These are phyloP conservation scores for Calephelis nemesis DNA, from an alignment of 1,140 invertebrate genomes.

Conservation along the genomic window DNA sequence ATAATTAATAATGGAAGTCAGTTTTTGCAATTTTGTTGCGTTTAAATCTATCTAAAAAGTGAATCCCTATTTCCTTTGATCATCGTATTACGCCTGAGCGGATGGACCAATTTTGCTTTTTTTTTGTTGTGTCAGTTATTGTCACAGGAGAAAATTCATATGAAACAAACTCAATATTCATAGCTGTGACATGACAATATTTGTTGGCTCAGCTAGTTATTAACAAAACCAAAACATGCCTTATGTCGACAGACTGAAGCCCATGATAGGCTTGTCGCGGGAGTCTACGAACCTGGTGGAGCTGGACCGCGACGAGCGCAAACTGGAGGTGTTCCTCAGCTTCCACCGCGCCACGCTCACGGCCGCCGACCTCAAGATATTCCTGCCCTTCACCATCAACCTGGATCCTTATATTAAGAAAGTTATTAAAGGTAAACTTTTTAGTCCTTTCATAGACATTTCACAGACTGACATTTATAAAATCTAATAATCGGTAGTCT, in stretches of 20 bases:
- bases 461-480: too few species aligned
- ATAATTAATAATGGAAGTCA: too few species aligned
- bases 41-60: too few species aligned
- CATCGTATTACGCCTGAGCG: too few species aligned
- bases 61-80: too few species aligned
- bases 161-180: too few species aligned
- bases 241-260: slow-evolving; percentile 82
- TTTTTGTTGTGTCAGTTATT: too few species aligned
- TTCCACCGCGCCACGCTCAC: slow-evolving; percentile 90
- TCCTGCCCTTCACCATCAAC: slow-evolving; percentile 97
- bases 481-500: too few species aligned
- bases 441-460: slow-evolving; percentile 15
- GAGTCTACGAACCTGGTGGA: slow-evolving; percentile 94
- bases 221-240: not conserved
- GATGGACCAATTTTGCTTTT: too few species aligned
- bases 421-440: slow-evolving; percentile 91
- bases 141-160: too few species aligned
- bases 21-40: too few species aligned
- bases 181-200: too few species aligned
- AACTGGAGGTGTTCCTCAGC: slow-evolving; percentile 95
- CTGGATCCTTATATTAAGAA: slow-evolving; percentile 97
- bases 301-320: slow-evolving; percentile 95
- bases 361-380: slow-evolving; percentile 94
- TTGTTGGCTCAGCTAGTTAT: not conserved
- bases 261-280: slow-evolving; percentile 89